A percentile compares a stretch with the other conserved stretches of the same genome.
Conservation (phyloP, 2,888 invertebrate species). For the Mythimna loreyi region DNA sequence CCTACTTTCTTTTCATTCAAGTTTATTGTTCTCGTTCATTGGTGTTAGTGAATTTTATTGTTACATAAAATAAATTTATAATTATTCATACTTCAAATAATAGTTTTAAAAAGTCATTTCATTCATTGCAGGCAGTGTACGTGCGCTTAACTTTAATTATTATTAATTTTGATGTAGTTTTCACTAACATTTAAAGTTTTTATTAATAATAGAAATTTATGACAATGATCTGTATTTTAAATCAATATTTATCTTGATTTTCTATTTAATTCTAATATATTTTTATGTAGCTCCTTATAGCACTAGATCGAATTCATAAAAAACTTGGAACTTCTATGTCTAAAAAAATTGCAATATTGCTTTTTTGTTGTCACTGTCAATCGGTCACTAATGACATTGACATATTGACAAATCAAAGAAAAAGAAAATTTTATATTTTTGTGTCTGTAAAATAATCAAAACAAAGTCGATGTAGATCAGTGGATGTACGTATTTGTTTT, state of each 20-base stretch:
- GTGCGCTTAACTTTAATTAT: not conserved
- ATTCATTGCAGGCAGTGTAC: not conserved
- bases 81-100: not conserved
- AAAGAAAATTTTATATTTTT: constrained; percentile 23
- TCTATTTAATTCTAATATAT: no score
- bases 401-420: constrained; percentile 54
- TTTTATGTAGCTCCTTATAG: not conserved
- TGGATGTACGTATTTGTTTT: constrained; percentile 10
- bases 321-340: not conserved
- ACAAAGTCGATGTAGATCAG: constrained; percentile 35
- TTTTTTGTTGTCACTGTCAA: constrained; percentile 45
- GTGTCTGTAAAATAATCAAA: constrained; percentile 47
- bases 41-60: constrained; percentile 4
- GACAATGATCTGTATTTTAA: no score
- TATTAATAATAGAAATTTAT: no score
- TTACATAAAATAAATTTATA: not conserved
- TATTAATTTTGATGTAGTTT: not conserved
- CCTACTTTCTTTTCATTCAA: constrained; percentile 39
- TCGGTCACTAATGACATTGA: constrained; percentile 61
- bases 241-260: no score
- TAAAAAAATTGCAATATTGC: constrained; percentile 23
- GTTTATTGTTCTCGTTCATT: constrained; percentile 12
- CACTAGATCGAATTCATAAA: not conserved
- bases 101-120: not conserved
- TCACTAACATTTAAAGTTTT: no score